Evolutionary conservation across 2,888 invertebrate genomes (phyloP).

Genomic region (Dioctria linearis): DNA sequence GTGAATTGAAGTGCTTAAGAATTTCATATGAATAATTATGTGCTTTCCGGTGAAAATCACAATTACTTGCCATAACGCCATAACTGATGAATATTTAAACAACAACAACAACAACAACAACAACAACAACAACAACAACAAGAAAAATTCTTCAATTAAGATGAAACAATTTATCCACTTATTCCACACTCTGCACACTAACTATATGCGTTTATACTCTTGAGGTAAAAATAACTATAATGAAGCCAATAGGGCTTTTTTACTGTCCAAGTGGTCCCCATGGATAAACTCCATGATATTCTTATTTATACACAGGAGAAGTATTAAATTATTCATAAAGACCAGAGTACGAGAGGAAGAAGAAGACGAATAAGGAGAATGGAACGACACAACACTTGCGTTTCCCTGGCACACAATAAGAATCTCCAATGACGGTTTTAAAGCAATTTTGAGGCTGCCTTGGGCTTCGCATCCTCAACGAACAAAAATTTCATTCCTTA

Average conservation of each 20-base stretch:
- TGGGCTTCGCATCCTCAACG: constrained; percentile 19
- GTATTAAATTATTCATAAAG: constrained; percentile 38
- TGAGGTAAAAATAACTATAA: constrained; percentile 42
- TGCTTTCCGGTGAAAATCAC: no score
- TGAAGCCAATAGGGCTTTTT: constrained; percentile 27
- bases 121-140: no score
- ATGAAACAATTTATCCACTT: no score
- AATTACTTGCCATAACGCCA: no score
- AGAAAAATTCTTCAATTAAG: no score
- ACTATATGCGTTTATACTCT: neutral
- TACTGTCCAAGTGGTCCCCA: constrained; percentile 7
- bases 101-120: no score
- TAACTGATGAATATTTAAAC: no score
- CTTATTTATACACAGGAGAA: constrained; percentile 34
- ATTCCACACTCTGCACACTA: no score
- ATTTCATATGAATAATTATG: no score
- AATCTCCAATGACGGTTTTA: constrained; percentile 38
- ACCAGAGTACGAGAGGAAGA: neutral
- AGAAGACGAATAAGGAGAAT: neutral
- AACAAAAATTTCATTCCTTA: constrained; percentile 32
- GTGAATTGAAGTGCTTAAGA: no score
- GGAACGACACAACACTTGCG: neutral
- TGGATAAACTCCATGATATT: constrained; percentile 15
- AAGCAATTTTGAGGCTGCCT: constrained; percentile 37
- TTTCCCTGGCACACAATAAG: neutral